Percentiles rank a stretch among this genome's conserved stretches.
These are phyloP conservation scores for Tokudaia muenninki DNA, from an alignment of 2,797 vertebrate species.

Conservation along the genomic window DNA sequence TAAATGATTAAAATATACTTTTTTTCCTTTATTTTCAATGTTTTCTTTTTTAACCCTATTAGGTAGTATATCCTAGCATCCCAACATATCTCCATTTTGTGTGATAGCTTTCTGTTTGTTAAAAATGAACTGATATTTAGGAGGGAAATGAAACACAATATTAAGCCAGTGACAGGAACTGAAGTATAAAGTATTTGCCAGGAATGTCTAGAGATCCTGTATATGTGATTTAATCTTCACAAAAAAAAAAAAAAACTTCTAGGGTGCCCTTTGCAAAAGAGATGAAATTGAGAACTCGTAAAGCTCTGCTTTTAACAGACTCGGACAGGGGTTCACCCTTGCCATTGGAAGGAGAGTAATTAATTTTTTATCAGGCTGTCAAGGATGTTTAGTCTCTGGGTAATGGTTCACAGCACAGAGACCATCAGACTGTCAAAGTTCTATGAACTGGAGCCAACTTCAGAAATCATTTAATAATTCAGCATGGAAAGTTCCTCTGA, in stretches of 20 bases:
- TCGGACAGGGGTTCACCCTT: constrained; percentile 71
- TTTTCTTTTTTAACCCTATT: background rate
- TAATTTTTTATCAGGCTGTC: constrained; percentile 84
- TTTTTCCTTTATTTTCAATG: background rate
- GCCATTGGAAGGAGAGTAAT: constrained; percentile 75
- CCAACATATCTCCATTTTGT: background rate
- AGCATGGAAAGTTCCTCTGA: constrained; percentile 73
- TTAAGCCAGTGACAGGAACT: background rate
- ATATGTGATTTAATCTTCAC: background rate
- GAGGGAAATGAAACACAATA: background rate
- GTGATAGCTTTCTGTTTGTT: background rate
- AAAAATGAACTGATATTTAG: background rate
- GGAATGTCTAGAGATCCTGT: background rate
- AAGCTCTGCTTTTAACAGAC: constrained; percentile 64
- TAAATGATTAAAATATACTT: background rate
- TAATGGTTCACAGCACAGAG: constrained; percentile 75
- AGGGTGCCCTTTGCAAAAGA: background rate
- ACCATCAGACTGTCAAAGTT: constrained; percentile 76
- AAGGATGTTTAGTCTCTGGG: constrained; percentile 80
- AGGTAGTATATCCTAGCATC: background rate
- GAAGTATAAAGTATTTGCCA: background rate
- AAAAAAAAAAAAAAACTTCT: constrained; percentile 15
- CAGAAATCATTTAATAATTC: constrained; percentile 85
- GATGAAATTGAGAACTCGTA: constrained; percentile 53
- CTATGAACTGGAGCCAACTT: constrained; percentile 77